A percentile compares a stretch with the other conserved stretches of the same genome.
Conservation (phyloP, 2,888 invertebrate species). For the Pollenia labialis region DNA sequence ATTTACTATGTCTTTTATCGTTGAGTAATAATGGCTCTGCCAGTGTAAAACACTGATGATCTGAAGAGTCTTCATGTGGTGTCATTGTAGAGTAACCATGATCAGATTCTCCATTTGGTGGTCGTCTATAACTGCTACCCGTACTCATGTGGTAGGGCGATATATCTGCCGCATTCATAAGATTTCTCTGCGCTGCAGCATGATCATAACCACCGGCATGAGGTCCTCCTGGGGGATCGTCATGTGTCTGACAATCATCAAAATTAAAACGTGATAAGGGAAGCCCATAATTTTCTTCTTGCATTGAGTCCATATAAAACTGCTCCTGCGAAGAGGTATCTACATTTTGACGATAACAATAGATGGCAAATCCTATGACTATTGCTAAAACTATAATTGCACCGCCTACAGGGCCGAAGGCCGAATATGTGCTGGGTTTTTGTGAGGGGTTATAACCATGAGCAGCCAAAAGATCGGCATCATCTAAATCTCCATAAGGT, state of each 20-base stretch:
- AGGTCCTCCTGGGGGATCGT: slow-evolving; percentile 83
- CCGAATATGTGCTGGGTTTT: slow-evolving; percentile 86
- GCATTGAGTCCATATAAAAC: slow-evolving; percentile 85
- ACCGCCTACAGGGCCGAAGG: slow-evolving; percentile 94
- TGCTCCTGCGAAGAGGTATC: slow-evolving; percentile 83
- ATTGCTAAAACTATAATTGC: slow-evolving; percentile 92
- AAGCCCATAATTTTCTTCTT: slow-evolving; percentile 86
- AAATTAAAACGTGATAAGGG: slow-evolving; percentile 90
- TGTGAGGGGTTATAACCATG: slow-evolving; percentile 82
- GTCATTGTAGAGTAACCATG: slow-evolving; percentile 98
- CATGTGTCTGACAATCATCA: slow-evolving; percentile 86
- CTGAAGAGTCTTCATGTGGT: slow-evolving; percentile 94
- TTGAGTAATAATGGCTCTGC: slow-evolving; percentile 87
- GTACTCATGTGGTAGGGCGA: slow-evolving; percentile 95
- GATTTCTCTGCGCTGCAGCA: slow-evolving; percentile 85
- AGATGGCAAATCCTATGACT: slow-evolving; percentile 91
- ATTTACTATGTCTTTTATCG: slow-evolving; percentile 85
- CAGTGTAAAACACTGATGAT: slow-evolving; percentile 91
- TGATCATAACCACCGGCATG: slow-evolving; percentile 84
- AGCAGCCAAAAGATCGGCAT: slow-evolving; percentile 80
- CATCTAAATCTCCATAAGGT: slow-evolving; percentile 87
- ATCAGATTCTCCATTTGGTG: slow-evolving; percentile 90
- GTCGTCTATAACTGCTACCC: slow-evolving; percentile 87
- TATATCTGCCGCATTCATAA: slow-evolving; percentile 87
- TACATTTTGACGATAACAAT: slow-evolving; percentile 91